phyloP scores from a whole-genome alignment of 2,888 invertebrate genomes.

The Scaeva pyrastri region DNA sequence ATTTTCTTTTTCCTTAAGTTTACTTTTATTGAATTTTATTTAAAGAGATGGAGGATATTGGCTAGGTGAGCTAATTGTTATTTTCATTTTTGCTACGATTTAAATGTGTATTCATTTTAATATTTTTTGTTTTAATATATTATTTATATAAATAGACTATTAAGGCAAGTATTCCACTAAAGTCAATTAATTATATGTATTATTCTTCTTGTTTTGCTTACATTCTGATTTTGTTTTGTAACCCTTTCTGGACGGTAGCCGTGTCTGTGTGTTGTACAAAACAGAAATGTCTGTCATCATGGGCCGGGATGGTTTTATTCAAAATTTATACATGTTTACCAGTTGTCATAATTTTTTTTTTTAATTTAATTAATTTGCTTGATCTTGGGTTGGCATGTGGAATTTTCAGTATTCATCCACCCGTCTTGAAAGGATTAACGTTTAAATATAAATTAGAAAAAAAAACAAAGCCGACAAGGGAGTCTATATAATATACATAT shows the following conservation, averaged over 20 bases:
- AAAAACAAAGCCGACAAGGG: not conserved
- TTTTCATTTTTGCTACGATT: conserved; percentile 64
- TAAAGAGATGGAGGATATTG: conserved; percentile 73
- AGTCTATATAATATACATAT: not conserved
- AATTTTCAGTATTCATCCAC: conserved; percentile 32
- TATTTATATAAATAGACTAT: conserved; percentile 77
- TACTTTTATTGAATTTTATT: conserved; percentile 63
- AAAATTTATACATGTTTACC: conserved; percentile 19
- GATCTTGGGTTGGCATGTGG: conserved; percentile 57
- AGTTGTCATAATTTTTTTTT: conserved; percentile 1
- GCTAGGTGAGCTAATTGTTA: conserved; percentile 73
- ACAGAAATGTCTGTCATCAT: conserved; percentile 31
- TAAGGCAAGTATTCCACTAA: conserved; percentile 78
- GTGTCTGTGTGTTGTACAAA: conserved; percentile 43
- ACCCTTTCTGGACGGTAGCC: conserved; percentile 75
- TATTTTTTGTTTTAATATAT: conserved; percentile 57
- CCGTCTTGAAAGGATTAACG: conserved; percentile 74
- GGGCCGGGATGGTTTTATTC: conserved; percentile 43
- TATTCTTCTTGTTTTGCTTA: conserved; percentile 56
- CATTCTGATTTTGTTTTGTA: conserved; percentile 36
- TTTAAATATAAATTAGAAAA: conserved; percentile 13
- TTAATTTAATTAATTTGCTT: conserved; percentile 19
- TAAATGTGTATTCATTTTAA: conserved; percentile 67
- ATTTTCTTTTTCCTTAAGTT: conserved; percentile 26
- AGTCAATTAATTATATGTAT: conserved; percentile 76